Percentiles rank a stretch among this genome's conserved stretches.
Conservation (phyloP, 2,888 invertebrate genomes). For the Polymixis flavicincta region DNA sequence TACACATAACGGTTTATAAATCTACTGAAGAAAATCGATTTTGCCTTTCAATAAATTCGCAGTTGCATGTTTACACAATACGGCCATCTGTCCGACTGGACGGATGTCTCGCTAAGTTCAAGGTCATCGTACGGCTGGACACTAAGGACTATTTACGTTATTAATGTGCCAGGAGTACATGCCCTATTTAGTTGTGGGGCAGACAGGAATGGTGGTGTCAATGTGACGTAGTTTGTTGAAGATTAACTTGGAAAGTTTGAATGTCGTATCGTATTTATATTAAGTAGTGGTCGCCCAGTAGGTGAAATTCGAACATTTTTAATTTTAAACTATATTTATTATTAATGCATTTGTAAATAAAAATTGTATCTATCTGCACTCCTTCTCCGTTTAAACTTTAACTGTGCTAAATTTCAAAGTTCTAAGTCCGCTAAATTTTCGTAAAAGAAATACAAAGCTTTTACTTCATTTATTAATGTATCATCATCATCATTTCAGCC, state of each 20-base stretch:
- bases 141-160: constrained; percentile 44
- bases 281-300: too few relatives aligned
- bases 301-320: too few relatives aligned
- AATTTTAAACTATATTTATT: too few relatives aligned
- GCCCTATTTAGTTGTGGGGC: constrained; percentile 9
- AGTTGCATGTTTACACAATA: constrained; percentile 39
- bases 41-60: neutral
- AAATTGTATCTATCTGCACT: too few relatives aligned
- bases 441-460: too few relatives aligned
- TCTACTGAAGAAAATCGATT: neutral
- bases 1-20: neutral
- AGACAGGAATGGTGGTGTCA: neutral
- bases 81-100: constrained; percentile 16
- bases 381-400: too few relatives aligned
- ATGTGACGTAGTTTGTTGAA: neutral
- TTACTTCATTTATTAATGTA: too few relatives aligned
- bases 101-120: constrained; percentile 40
- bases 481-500: too few relatives aligned
- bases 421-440: too few relatives aligned
- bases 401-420: too few relatives aligned
- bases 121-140: constrained; percentile 48
- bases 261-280: too few relatives aligned
- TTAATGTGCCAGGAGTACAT: constrained; percentile 27
- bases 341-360: too few relatives aligned
- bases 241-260: neutral